phyloP scores from a whole-genome alignment of 2,113 vertebrate species.

The Epinephelus fuscoguttatus region DNA sequence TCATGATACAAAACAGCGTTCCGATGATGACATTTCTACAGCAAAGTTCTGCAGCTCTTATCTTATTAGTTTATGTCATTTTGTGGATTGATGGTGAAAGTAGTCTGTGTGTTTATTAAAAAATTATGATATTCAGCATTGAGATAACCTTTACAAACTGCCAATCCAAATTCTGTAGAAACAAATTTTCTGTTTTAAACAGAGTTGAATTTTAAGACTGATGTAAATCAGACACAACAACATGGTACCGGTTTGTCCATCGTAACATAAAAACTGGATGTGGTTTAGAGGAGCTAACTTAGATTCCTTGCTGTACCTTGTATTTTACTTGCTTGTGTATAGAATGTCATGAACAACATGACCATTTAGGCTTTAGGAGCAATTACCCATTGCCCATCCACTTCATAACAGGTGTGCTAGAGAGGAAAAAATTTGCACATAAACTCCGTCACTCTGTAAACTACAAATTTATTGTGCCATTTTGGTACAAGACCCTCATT shows the following conservation, averaged over 20 bases:
- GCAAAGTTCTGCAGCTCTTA: conserved; percentile 18
- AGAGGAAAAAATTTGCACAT: too few relatives aligned
- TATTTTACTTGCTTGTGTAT: neutral
- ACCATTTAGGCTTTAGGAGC: neutral
- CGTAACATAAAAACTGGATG: neutral
- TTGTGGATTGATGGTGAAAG: conserved; percentile 14
- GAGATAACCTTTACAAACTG: conserved; percentile 23
- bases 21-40: conserved; percentile 2
- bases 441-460: too few relatives aligned
- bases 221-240: neutral
- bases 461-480: too few relatives aligned
- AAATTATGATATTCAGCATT: neutral
- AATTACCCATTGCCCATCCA: neutral
- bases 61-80: conserved; percentile 7
- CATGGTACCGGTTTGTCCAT: neutral
- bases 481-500: too few relatives aligned
- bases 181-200: neutral
- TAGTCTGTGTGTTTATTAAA: neutral
- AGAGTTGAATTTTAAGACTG: neutral
- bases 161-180: neutral
- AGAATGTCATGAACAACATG: neutral
- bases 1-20: neutral
- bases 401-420: too few relatives aligned
- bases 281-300: neutral
- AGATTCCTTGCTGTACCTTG: neutral